These are phyloP conservation scores for Paramormyrops kingsleyae DNA, from an alignment of 2,113 vertebrate species.

Conservation along the genomic window DNA sequence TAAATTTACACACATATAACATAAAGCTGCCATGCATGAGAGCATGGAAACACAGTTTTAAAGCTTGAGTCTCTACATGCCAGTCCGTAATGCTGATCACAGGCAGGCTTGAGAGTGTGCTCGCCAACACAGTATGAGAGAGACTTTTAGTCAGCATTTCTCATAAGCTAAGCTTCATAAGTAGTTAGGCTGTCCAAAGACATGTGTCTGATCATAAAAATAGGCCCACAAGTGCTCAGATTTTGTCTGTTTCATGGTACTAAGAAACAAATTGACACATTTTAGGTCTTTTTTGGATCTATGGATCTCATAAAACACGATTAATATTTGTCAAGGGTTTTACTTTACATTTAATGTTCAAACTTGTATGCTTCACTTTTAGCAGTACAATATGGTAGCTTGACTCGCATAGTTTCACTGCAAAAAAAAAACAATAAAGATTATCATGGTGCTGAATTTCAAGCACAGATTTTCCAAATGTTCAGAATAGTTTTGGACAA, in stretches of 20 bases:
- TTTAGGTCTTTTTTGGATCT: neutral
- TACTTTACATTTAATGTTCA: neutral
- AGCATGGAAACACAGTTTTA: neutral
- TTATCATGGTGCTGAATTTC: neutral
- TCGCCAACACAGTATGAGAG: neutral
- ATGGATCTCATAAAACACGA: neutral
- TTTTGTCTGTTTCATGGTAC: neutral
- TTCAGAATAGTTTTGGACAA: neutral
- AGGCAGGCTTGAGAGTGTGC: neutral
- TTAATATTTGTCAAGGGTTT: neutral
- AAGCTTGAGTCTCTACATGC: neutral
- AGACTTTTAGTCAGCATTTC: neutral
- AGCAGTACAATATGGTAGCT: neutral
- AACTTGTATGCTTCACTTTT: neutral
- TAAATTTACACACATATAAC: neutral
- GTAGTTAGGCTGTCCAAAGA: neutral
- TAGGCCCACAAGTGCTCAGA: neutral
- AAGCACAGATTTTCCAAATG: neutral
- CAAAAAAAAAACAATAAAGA: neutral
- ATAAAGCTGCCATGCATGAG: neutral
- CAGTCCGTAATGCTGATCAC: neutral
- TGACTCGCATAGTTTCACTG: neutral
- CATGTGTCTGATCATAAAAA: neutral
- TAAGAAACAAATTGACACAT: neutral
- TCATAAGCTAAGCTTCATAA: neutral